Conservation (phyloP, 2,113 vertebrate species). For the Puntigrus tetrazona region DNA sequence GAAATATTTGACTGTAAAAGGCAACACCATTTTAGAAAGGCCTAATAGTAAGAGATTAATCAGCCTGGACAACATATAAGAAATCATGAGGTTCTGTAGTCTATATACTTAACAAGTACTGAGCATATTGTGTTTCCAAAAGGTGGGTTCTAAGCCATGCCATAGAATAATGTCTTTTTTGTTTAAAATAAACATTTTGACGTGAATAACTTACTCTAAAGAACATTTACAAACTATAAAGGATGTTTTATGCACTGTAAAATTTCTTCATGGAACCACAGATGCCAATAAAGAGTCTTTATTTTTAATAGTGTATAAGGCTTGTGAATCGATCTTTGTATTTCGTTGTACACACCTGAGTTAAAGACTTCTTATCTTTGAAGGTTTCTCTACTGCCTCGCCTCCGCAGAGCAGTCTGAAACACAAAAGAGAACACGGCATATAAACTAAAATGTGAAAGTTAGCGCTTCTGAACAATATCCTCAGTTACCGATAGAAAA, state of each 20-base stretch:
- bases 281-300: background rate
- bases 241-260: background rate
- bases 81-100: background rate
- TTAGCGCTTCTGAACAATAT: background rate
- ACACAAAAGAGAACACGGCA: constrained; percentile 39
- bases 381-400: constrained; percentile 90
- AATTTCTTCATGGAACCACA: background rate
- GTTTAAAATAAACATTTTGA: background rate
- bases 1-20: background rate
- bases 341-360: constrained; percentile 80
- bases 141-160: background rate
- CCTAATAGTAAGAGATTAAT: background rate
- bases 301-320: background rate
- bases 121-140: background rate
- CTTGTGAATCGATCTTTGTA: background rate
- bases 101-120: background rate
- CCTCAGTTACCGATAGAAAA: background rate
- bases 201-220: background rate
- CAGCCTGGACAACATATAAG: background rate
- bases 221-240: background rate
- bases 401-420: constrained; percentile 89
- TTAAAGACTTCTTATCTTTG: constrained; percentile 90
- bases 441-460: background rate
- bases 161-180: background rate
- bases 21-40: background rate